phyloP scores from a whole-genome alignment of 2,797 vertebrate genomes.

The Botia almorhae region DNA sequence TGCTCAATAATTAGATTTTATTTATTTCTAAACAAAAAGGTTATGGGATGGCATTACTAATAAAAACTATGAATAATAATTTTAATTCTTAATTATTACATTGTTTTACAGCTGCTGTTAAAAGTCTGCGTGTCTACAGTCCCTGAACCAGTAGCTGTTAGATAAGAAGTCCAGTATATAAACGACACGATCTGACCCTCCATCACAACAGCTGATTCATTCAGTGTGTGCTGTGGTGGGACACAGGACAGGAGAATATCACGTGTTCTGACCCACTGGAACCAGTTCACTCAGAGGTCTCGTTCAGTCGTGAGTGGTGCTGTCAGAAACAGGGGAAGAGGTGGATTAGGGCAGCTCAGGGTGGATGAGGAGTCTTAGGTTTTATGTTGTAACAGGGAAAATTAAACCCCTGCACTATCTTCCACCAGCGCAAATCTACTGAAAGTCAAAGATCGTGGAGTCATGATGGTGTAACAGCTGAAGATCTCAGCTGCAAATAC shows the following conservation, averaged over 20 bases:
- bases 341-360: conserved; percentile 31
- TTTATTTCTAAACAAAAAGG: too few species aligned
- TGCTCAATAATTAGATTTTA: too few species aligned
- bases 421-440: neutral
- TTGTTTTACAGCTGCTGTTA: conserved; percentile 48
- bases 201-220: conserved; percentile 43
- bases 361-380: conserved; percentile 30
- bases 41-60: too few species aligned
- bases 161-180: conserved; percentile 48
- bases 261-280: conserved; percentile 25
- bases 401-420: conserved; percentile 8
- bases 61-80: too few species aligned
- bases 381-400: conserved; percentile 27
- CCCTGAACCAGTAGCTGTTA: conserved; percentile 37
- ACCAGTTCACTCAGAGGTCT: conserved; percentile 12
- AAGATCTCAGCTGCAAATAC: conserved; percentile 4
- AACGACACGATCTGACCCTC: conserved; percentile 48
- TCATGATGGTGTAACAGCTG: neutral
- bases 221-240: conserved; percentile 42
- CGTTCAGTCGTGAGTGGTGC: conserved; percentile 5
- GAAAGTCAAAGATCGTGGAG: conserved; percentile 16
- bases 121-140: conserved; percentile 19
- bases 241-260: conserved; percentile 35
- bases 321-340: conserved; percentile 32
- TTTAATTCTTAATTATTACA: too few species aligned